A percentile compares a stretch with the other conserved stretches of the same genome.
Evolutionary conservation across 2,888 invertebrate genomes (phyloP).

Genomic region (Punctoribates punctum): DNA sequence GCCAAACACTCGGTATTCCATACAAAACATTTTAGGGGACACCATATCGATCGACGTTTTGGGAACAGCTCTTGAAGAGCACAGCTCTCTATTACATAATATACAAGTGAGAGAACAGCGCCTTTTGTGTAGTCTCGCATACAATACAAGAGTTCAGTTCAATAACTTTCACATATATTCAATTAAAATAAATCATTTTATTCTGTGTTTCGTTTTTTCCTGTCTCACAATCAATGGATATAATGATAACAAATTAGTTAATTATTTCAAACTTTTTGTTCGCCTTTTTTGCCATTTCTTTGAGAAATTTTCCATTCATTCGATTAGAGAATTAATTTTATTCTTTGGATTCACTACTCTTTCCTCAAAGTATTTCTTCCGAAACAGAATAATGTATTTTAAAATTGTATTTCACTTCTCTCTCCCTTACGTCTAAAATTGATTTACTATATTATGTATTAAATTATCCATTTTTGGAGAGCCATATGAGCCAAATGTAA

Average conservation of each 20-base stretch:
- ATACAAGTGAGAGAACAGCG: not conserved
- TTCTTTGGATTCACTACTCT: not conserved
- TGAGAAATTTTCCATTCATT: not conserved
- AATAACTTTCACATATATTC: slow-evolving; percentile 30
- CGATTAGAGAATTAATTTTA: not conserved
- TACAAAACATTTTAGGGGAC: slow-evolving; percentile 23
- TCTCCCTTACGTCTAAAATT: not conserved
- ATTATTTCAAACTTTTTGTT: not conserved
- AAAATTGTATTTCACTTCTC: too few relatives aligned
- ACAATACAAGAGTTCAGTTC: slow-evolving; percentile 27
- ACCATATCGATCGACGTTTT: not conserved
- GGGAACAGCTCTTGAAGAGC: not conserved
- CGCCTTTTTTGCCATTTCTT: too few relatives aligned
- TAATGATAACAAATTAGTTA: slow-evolving; percentile 32
- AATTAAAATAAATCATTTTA: slow-evolving; percentile 36
- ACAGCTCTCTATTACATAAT: slow-evolving; percentile 18
- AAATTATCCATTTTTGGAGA: not conserved
- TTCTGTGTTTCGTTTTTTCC: slow-evolving; percentile 4
- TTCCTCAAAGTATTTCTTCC: too few relatives aligned
- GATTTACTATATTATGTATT: not conserved
- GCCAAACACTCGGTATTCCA: not conserved
- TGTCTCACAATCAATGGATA: not conserved
- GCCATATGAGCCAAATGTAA: not conserved
- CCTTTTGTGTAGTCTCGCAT: slow-evolving; percentile 18
- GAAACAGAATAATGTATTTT: too few relatives aligned